Percentiles rank a stretch among this genome's conserved stretches.
phyloP scores from a whole-genome alignment of 2,113 vertebrate genomes.

The Paratilapia polleni region DNA sequence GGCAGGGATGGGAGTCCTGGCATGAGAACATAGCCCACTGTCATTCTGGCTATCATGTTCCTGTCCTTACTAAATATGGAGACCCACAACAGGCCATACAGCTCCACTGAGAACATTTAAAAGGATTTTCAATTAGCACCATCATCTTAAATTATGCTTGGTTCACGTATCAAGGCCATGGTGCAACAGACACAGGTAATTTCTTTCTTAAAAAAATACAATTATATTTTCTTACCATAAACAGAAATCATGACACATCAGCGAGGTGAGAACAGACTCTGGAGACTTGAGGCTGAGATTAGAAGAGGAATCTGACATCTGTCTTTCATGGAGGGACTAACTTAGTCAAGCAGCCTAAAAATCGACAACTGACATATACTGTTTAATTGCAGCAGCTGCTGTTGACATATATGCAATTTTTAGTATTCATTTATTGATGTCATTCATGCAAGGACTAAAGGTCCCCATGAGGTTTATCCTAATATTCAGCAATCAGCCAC shows the following conservation, averaged over 20 bases:
- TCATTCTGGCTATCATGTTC: constrained; percentile 53
- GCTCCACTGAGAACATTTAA: constrained; percentile 37
- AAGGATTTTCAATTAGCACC: constrained; percentile 47
- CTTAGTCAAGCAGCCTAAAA: constrained; percentile 25
- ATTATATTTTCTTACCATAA: not conserved
- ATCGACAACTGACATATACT: constrained; percentile 18
- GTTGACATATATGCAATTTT: constrained; percentile 14
- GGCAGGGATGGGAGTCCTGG: constrained; percentile 52
- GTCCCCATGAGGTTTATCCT: not conserved
- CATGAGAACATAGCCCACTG: constrained; percentile 63
- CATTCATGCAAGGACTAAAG: not conserved
- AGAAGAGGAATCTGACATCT: constrained; percentile 45
- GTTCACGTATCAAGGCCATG: not conserved
- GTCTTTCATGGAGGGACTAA: constrained; percentile 22
- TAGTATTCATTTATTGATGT: not conserved
- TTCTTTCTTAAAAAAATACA: not conserved
- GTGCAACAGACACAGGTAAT: not conserved
- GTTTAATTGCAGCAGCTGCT: constrained; percentile 33
- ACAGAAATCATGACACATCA: not conserved
- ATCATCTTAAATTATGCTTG: constrained; percentile 13
- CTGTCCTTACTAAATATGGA: constrained; percentile 29
- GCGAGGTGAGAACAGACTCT: not conserved
- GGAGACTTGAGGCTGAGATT: constrained; percentile 11
- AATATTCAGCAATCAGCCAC: constrained; percentile 1
- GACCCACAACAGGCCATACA: constrained; percentile 4